Evolutionary conservation across 2,797 vertebrate species (phyloP).

Genomic region (Mycteria americana): DNA sequence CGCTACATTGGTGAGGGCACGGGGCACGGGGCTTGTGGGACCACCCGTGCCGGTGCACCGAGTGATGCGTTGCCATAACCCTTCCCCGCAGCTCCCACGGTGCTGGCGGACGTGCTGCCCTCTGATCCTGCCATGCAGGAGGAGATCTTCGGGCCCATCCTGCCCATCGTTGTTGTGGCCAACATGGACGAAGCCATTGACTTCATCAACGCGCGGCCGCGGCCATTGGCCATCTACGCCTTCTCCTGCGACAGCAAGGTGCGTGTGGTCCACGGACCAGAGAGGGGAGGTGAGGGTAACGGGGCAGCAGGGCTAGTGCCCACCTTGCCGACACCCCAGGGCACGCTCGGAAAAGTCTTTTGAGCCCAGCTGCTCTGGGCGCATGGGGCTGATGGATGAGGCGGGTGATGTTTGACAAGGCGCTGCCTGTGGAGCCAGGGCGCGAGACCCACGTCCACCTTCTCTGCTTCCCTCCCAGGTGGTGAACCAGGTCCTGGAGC

Average conservation of each 20-base stretch:
- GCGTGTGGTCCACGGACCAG: conserved; percentile 59
- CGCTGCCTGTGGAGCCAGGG: rapidly evolving
- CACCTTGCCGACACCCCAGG: rapidly evolving
- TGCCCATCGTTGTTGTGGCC: conserved; percentile 81
- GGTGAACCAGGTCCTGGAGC: conserved; percentile 79
- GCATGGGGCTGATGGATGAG: rapidly evolving
- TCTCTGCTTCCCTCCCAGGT: conserved; percentile 69
- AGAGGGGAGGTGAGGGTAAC: background rate
- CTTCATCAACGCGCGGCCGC: conserved; percentile 80
- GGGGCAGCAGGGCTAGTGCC: background rate
- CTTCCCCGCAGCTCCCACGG: conserved; percentile 82
- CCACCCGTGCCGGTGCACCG: rapidly evolving
- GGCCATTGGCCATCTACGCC: conserved; percentile 82
- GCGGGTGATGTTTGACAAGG: background rate
- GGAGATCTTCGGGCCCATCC: conserved; percentile 91
- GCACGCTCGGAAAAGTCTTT: background rate
- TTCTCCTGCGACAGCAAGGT: conserved; percentile 85
- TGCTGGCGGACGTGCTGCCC: conserved; percentile 83
- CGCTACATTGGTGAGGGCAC: conserved; percentile 82
- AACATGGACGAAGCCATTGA: conserved; percentile 79
- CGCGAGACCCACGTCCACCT: background rate
- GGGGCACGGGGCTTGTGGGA: background rate
- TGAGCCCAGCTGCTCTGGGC: background rate
- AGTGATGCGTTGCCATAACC: background rate
- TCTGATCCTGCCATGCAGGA: conserved; percentile 84